Percentiles rank a stretch among this genome's conserved stretches.
Conservation (phyloP, 2,888 invertebrate species). For the Caenorhabditis auriculariae region DNA sequence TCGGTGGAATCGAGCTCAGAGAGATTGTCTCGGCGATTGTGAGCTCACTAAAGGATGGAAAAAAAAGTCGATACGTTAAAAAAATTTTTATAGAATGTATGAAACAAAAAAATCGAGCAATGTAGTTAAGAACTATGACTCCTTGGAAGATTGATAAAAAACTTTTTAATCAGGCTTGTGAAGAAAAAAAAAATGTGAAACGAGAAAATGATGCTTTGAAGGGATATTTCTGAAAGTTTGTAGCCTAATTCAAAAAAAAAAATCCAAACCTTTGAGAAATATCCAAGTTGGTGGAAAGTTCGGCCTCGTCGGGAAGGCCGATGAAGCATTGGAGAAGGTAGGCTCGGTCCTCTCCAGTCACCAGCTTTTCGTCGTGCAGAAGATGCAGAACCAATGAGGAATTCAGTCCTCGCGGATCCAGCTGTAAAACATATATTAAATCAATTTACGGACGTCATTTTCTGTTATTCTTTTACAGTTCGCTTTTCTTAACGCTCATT, state of each 20-base stretch:
- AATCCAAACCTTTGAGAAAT: conserved; percentile 22
- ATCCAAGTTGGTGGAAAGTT: conserved; percentile 49
- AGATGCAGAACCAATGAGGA: conserved; percentile 28
- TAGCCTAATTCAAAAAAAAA: too few relatives aligned
- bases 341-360: conserved; percentile 37
- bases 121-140: too few relatives aligned
- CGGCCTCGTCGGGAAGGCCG: conserved; percentile 23
- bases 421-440: conserved; percentile 1
- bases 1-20: conserved; percentile 53
- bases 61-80: too few relatives aligned
- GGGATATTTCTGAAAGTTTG: background rate
- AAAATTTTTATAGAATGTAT: background rate
- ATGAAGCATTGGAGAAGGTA: conserved; percentile 43
- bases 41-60: conserved; percentile 34
- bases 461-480: too few relatives aligned
- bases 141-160: too few relatives aligned
- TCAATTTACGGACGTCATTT: too few relatives aligned
- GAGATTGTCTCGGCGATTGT: conserved; percentile 52
- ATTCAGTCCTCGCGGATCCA: conserved; percentile 27
- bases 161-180: too few relatives aligned
- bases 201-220: background rate
- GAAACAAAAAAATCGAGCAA: too few relatives aligned
- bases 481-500: too few relatives aligned
- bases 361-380: conserved; percentile 28
- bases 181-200: too few relatives aligned